Base-by-base conservation (phyloP, 2,113 vertebrate species). In the Neotoma lepida region DNA sequence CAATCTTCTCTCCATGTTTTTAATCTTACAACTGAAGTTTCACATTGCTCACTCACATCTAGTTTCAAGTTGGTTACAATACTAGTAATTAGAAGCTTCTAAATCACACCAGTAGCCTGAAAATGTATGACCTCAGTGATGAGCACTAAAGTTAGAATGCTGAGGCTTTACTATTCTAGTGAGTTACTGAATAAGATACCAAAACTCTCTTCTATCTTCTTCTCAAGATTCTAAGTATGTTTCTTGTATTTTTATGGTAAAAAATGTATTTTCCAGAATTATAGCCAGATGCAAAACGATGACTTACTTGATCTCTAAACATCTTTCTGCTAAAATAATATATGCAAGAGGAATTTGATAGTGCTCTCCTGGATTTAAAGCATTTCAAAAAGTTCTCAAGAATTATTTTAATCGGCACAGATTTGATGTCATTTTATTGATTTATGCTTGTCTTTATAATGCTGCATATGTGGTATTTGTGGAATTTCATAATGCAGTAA, bases 401-500 rank as follows among this genome's bases (percentile, higher is more conserved):
- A 94, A 93, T 80, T 84, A 73, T 80, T 95, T 95, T 82, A 94
- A 88, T 86, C 13, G 96, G n/a, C 20, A 96, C 56, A 91, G 44
- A 76, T 93, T 94, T 84, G 15, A 88, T 94, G 44, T 46, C 24
- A 90, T 90, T 89, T 90, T 70, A 6, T 93, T 93, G 90, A 90
- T 96, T 93, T 76, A 90, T 92, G 61, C 54, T 71, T 93, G 1
- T 94, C 86, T 92, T 86, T 89, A 66, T 87, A 86, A 94, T 96
- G 9, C 71, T 84, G 46, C n/a, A 90, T 41, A 80, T 95, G 14
- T 63, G 30, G 61, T 66, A 94, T 95, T 96, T 81, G 39, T 89
- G 63, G 44, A 76, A 90, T 86, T 95, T 94, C 88, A 96, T 97
- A 96, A 93, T 74, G 17, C 35, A 92, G 64, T 70, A 89, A 95